Evolutionary conservation across 1,140 invertebrate species (phyloP).

Genomic region (Tachypleus tridentatus): DNA sequence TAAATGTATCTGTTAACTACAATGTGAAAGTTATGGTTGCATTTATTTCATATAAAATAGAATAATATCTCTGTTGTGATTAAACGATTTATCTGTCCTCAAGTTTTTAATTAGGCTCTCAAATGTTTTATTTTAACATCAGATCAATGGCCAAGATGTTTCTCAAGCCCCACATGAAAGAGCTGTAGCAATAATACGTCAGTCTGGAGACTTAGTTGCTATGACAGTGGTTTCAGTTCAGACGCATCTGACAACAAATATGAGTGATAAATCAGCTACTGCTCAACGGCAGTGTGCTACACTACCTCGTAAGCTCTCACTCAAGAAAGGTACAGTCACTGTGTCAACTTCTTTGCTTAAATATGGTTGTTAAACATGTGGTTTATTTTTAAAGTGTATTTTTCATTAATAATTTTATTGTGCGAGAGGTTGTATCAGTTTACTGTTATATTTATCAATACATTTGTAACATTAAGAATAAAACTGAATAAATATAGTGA

Average conservation of each 20-base stretch:
- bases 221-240: conserved; percentile 61
- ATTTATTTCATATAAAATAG: too few relatives aligned
- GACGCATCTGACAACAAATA: background rate
- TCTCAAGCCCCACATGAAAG: conserved; percentile 87
- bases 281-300: conserved; percentile 19
- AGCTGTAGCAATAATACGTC: conserved; percentile 88
- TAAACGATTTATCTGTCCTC: too few relatives aligned
- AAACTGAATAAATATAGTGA: too few relatives aligned
- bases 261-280: conserved; percentile 8
- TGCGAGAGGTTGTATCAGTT: too few relatives aligned
- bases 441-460: too few relatives aligned
- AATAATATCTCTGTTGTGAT: conserved; percentile 4
- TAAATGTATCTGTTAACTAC: too few relatives aligned
- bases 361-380: too few relatives aligned
- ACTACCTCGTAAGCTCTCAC: conserved; percentile 16
- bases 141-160: conserved; percentile 96
- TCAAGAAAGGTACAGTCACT: conserved; percentile 16
- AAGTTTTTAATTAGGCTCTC: too few relatives aligned
- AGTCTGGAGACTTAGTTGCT: conserved; percentile 81
- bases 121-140: conserved; percentile 16
- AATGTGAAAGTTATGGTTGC: too few relatives aligned
- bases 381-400: background rate
- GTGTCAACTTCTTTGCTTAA: too few relatives aligned
- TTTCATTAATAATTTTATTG: too few relatives aligned
- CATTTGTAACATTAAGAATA: too few relatives aligned